These are phyloP conservation scores for Ichneumon xanthorius DNA, from an alignment of 2,888 invertebrate genomes.

Conservation along the genomic window DNA sequence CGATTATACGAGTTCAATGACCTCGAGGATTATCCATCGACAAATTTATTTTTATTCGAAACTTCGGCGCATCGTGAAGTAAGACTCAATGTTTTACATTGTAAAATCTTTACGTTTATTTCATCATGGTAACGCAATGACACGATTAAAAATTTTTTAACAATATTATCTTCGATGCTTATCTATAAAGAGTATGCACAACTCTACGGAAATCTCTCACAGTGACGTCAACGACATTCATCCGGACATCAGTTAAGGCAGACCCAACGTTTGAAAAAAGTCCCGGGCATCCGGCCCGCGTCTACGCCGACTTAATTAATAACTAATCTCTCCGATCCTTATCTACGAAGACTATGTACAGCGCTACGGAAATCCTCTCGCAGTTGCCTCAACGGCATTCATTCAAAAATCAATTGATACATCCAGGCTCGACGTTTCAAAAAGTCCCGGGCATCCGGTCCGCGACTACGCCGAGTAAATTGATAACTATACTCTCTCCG, in stretches of 20 bases:
- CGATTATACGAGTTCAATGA: neutral
- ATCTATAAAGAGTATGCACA: too few relatives aligned
- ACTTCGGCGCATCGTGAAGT: too few relatives aligned
- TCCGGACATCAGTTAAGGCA: neutral
- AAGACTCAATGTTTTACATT: too few relatives aligned
- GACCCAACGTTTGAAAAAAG: neutral
- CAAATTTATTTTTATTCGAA: neutral
- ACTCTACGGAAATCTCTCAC: too few relatives aligned
- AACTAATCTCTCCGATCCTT: neutral
- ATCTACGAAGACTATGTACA: too few relatives aligned
- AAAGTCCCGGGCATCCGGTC: constrained; percentile 3
- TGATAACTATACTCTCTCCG: neutral
- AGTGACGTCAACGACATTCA: too few relatives aligned
- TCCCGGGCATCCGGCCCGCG: neutral
- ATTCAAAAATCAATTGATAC: neutral
- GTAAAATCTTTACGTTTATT: neutral
- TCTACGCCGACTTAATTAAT: neutral
- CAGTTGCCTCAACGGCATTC: too few relatives aligned
- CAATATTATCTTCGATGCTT: neutral
- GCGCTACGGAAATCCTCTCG: too few relatives aligned
- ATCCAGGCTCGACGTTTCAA: neutral
- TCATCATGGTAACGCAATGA: constrained; percentile 4
- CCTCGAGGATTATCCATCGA: neutral
- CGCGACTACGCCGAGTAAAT: neutral
- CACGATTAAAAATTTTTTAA: neutral